Conservation (phyloP, 2,113 vertebrate species). For the Proteles cristata region DNA sequence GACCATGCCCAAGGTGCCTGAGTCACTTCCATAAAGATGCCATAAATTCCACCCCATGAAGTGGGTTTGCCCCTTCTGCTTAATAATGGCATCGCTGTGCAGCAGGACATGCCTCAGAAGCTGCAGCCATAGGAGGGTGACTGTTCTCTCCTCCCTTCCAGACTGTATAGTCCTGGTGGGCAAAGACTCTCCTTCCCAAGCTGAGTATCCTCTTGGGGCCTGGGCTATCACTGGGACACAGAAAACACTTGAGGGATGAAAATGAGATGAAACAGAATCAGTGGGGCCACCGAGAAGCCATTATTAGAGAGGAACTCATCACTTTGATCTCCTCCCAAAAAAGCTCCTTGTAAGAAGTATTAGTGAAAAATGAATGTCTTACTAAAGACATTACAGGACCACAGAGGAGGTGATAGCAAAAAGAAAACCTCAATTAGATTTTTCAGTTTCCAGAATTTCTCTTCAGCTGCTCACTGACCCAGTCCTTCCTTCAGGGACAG, state of each 20-base stretch:
- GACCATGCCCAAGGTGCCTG: too few species aligned
- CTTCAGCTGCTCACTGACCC: background rate
- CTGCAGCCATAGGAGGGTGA: accelerated
- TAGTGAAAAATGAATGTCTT: background rate
- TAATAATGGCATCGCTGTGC: accelerated
- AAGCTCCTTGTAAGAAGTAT: background rate
- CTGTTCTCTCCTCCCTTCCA: accelerated
- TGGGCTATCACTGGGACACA: too few species aligned
- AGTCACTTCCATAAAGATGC: background rate
- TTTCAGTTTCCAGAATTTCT: background rate
- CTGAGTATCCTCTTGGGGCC: background rate
- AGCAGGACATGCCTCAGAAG: background rate
- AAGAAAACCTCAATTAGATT: background rate
- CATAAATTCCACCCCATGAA: background rate
- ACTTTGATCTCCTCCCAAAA: too few species aligned
- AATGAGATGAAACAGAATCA: accelerated
- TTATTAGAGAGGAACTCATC: background rate
- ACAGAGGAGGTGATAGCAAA: background rate
- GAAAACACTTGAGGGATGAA: background rate
- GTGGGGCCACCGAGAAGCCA: accelerated
- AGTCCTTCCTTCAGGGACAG: too few species aligned
- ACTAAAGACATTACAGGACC: background rate
- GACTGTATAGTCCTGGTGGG: accelerated
- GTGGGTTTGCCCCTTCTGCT: background rate
- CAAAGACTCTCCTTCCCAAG: background rate